Evolutionary conservation across 1,140 invertebrate species (phyloP).

Genomic region (Tachypleus tridentatus): DNA sequence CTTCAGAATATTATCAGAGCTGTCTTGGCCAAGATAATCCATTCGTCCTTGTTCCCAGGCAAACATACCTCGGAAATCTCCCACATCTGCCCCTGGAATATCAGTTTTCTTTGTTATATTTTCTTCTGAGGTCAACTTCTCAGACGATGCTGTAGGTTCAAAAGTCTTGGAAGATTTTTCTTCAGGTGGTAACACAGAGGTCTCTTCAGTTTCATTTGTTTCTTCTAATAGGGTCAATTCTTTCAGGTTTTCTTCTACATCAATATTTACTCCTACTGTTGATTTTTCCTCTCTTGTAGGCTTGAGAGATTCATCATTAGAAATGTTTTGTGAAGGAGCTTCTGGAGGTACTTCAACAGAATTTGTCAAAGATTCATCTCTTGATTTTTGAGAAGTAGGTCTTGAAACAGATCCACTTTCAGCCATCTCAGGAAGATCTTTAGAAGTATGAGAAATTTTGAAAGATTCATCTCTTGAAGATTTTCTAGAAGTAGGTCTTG

Average conservation of each 20-base stretch:
- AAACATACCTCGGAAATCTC: constrained; percentile 25
- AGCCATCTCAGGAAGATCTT: too few relatives aligned
- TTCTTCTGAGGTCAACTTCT: constrained; percentile 15
- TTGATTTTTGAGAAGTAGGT: neutral
- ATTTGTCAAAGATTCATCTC: neutral
- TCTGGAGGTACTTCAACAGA: neutral
- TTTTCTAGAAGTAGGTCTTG: neutral
- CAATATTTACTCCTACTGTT: too few relatives aligned
- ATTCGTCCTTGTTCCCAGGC: constrained; percentile 40
- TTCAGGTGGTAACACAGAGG: neutral
- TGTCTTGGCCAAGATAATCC: constrained; percentile 39
- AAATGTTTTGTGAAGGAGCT: neutral
- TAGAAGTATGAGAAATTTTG: neutral
- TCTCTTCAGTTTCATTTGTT: neutral
- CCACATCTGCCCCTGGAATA: constrained; percentile 10
- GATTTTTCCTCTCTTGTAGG: neutral
- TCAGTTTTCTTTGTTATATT: neutral
- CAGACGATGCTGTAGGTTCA: constrained; percentile 10
- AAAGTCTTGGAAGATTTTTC: too few relatives aligned
- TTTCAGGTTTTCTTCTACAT: too few relatives aligned
- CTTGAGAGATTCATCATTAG: neutral
- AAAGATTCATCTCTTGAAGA: neutral
- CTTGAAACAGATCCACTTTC: neutral
- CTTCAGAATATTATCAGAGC: constrained; percentile 37
- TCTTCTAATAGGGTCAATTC: too few relatives aligned